phyloP scores from a whole-genome alignment of 2,888 invertebrate species.

The Teleogryllus oceanicus region DNA sequence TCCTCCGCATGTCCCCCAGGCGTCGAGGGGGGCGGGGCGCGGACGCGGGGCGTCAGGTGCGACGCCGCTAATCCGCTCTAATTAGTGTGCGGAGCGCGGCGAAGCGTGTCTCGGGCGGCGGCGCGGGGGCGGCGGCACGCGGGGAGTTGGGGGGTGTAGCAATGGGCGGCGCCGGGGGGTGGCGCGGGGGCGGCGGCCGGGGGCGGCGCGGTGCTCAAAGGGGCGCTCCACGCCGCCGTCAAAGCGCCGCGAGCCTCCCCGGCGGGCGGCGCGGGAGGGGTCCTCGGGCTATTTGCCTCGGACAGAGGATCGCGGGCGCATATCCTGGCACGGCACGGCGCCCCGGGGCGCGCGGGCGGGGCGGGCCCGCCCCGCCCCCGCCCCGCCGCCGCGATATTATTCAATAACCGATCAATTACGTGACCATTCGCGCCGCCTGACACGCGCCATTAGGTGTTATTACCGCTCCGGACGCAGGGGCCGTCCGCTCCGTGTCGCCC shows the following conservation, averaged over 20 bases:
- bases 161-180: background rate
- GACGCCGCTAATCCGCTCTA: background rate
- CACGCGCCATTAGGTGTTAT: background rate
- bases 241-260: background rate
- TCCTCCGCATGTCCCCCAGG: too few species aligned
- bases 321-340: background rate
- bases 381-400: background rate
- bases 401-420: conserved; percentile 18
- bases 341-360: background rate
- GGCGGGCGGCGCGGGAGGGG: background rate
- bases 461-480: background rate
- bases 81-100: background rate
- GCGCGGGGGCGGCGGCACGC: background rate
- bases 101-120: background rate
- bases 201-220: background rate
- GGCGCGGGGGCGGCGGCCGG: background rate
- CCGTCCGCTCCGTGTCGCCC: background rate
- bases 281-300: background rate
- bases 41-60: background rate
- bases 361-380: background rate
- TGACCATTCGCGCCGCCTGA: conserved; percentile 7
- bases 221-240: background rate
- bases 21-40: too few species aligned
- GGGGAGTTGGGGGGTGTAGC: background rate
- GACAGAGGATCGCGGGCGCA: background rate